These are phyloP conservation scores for Tinea semifulvella DNA, from an alignment of 2,888 invertebrate genomes.

Conservation along the genomic window DNA sequence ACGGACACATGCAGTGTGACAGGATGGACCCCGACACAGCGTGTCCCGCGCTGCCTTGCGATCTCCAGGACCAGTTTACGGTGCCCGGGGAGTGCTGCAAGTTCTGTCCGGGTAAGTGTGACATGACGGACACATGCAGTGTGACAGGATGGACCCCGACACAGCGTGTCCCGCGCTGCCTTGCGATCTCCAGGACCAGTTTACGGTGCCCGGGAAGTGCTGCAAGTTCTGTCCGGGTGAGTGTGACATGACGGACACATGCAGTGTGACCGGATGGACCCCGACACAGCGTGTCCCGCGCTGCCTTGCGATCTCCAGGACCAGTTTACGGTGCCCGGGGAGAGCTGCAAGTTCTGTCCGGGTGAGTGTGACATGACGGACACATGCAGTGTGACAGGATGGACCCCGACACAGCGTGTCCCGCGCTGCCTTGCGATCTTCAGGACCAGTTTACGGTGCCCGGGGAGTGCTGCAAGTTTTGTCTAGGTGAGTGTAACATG, in stretches of 20 bases:
- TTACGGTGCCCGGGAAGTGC: slow-evolving; percentile 85
- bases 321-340: slow-evolving; percentile 83
- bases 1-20: slow-evolving; percentile 83
- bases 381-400: slow-evolving; percentile 79
- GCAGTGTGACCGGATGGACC: slow-evolving; percentile 78
- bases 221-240: slow-evolving; percentile 89
- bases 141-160: slow-evolving; percentile 76
- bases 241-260: slow-evolving; percentile 84
- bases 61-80: slow-evolving; percentile 78
- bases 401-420: slow-evolving; percentile 79
- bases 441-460: slow-evolving; percentile 82
- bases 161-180: slow-evolving; percentile 79
- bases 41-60: slow-evolving; percentile 83
- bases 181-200: slow-evolving; percentile 80
- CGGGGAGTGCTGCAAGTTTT: slow-evolving; percentile 90
- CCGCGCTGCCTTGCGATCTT: slow-evolving; percentile 78
- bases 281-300: slow-evolving; percentile 77
- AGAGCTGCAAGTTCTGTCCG: slow-evolving; percentile 91
- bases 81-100: slow-evolving; percentile 90
- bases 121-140: slow-evolving; percentile 83
- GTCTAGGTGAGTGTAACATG: slow-evolving; percentile 86
- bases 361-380: slow-evolving; percentile 82
- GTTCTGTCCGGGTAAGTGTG: slow-evolving; percentile 87
- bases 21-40: slow-evolving; percentile 75
- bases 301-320: slow-evolving; percentile 79